Evolutionary conservation across 2,888 invertebrate species (phyloP), one percentile per base, ranked within the genome.

Genomic region (Brenthis hecate): DNA sequence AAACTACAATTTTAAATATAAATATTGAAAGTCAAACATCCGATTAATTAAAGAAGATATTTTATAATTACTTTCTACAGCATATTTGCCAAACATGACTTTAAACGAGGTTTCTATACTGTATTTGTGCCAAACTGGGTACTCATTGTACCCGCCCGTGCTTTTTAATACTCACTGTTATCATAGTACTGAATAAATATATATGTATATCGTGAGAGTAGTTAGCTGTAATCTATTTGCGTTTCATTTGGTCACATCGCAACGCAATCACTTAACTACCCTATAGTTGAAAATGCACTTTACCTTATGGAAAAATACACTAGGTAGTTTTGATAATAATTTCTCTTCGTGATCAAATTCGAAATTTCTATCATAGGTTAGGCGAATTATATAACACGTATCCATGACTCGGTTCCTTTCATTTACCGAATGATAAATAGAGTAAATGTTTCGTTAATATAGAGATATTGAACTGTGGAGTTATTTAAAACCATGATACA

Each of bases 341-440:
- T 92, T 92, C 85, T 90, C 90, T 91, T 92, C 89, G 89, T 87
- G 90, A 91, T 91, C 89, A 87, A 90, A 88, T 89, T 91, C 85
- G 85, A 89, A 90, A 91, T 90, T 87, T 88, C 90, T 92, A 91
- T 91, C 91, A 91, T 92, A 92, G 92, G 92, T 86, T 92, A 92
- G 92, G 89, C 85, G 85, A 92, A 91, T 88, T 88, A 85, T 87
- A 83, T 87, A 85, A 88, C 87, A 87, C 85, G 81, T 88, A 88
- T 83, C 81, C 83, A 83, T 77, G 74, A 81, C 87, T 85, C 72
- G 76, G 81, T 85, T 85, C 76, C 73, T 82, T 82, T 84, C 75
- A 76, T 87, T 86, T 80, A 79, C 76, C 79, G 73, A 78, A 80
- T 80, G 75, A 79, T 75, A 79, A 76, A 81, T 81, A 81, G 74